phyloP scores from a whole-genome alignment of 2,888 invertebrate genomes.

The Stegana nigrithorax region DNA sequence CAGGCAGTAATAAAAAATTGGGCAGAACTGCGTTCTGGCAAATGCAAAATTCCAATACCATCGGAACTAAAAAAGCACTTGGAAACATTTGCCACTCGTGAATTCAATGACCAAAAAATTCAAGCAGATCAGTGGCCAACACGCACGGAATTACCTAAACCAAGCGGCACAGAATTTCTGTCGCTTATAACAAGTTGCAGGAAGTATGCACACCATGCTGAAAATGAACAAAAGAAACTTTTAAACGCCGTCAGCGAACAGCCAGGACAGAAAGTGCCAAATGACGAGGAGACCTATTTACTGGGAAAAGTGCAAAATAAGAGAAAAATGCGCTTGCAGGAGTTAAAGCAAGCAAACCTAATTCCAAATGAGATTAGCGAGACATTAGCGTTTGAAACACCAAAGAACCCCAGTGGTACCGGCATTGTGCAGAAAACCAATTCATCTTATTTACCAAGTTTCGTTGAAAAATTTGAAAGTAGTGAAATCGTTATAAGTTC shows the following conservation, averaged over 20 bases:
- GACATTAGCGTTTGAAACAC: conserved; percentile 4
- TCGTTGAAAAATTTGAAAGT: conserved; percentile 51
- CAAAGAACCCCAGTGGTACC: conserved; percentile 48
- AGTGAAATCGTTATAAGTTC: conserved; percentile 62
- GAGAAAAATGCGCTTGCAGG: conserved; percentile 58
- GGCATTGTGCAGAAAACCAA: conserved; percentile 26
- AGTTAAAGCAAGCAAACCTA: conserved; percentile 47
- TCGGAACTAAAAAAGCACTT: conserved; percentile 73
- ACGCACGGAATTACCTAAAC: conserved; percentile 48
- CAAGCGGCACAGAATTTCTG: conserved; percentile 55
- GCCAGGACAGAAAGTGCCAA: neutral
- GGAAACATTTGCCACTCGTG: conserved; percentile 75
- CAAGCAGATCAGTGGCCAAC: conserved; percentile 38
- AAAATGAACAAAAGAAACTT: neutral
- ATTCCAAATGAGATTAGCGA: neutral
- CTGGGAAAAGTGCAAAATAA: conserved; percentile 51
- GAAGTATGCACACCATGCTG: conserved; percentile 32
- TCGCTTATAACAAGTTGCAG: conserved; percentile 52
- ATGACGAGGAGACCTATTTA: conserved; percentile 59
- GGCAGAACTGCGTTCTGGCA: conserved; percentile 72
- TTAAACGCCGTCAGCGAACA: neutral
- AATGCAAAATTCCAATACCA: conserved; percentile 36
- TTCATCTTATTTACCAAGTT: conserved; percentile 28
- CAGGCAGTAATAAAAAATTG: conserved; percentile 77
- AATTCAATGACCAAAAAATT: conserved; percentile 64